Evolutionary conservation across 2,888 invertebrate genomes (phyloP).

Genomic region (Netelia inedita): DNA sequence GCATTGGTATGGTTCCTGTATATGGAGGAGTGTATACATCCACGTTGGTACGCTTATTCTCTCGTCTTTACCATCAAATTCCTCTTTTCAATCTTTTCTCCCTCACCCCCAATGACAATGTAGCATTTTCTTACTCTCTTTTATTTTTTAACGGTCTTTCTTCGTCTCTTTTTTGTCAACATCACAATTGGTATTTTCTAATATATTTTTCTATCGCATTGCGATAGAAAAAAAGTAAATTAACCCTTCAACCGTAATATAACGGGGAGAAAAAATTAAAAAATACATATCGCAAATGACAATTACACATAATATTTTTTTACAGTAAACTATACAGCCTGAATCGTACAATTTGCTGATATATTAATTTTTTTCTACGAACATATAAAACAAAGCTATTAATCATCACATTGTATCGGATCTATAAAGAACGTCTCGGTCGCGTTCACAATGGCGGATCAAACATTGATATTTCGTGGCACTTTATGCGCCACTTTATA

Average conservation of each 20-base stretch:
- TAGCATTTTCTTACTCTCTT: conserved; percentile 50
- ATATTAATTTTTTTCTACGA: no score
- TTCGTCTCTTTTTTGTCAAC: conserved; percentile 60
- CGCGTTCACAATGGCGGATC: background rate
- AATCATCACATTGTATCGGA: background rate
- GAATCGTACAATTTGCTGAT: no score
- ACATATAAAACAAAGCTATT: no score
- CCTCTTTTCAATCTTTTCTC: conserved; percentile 74
- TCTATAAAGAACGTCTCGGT: background rate
- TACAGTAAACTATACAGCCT: no score
- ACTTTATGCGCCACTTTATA: background rate
- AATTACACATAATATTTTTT: no score
- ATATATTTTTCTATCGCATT: conserved; percentile 11
- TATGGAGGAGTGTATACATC: conserved; percentile 79
- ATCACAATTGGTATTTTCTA: conserved; percentile 47
- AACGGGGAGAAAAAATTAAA: background rate
- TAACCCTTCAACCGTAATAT: background rate
- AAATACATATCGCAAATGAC: background rate
- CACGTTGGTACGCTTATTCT: conserved; percentile 78
- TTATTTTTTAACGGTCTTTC: conserved; percentile 44
- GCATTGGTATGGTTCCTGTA: conserved; percentile 68
- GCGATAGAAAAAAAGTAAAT: background rate
- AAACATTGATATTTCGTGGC: background rate
- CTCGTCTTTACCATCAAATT: conserved; percentile 74
- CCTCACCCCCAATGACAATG: conserved; percentile 52